These are phyloP conservation scores for Hypercompe scribonia DNA, from an alignment of 2,888 invertebrate species.

Conservation along the genomic window DNA sequence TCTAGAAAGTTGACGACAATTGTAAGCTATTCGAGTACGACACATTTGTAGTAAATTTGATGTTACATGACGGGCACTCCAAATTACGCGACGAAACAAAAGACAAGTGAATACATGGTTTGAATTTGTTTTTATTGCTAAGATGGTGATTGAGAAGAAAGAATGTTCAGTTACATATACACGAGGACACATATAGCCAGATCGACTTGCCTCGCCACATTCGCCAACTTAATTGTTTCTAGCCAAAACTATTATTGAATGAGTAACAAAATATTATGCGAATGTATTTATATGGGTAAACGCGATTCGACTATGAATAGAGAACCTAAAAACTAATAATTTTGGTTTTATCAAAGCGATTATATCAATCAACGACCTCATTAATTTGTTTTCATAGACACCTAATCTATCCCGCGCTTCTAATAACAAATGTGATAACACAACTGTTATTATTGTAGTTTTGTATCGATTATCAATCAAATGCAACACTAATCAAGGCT, in stretches of 20 bases:
- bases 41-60: constrained; percentile 61
- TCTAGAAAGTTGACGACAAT: constrained; percentile 73
- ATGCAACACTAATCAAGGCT: background rate
- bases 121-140: background rate
- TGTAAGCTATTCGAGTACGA: constrained; percentile 51
- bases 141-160: background rate
- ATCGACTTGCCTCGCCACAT: background rate
- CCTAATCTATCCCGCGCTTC: background rate
- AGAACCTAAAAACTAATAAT: background rate
- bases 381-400: background rate
- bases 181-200: background rate
- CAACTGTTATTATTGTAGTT: background rate
- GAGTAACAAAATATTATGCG: background rate
- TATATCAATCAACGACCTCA: background rate
- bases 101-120: background rate
- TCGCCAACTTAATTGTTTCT: background rate
- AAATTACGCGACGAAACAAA: constrained; percentile 8
- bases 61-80: constrained; percentile 8
- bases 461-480: background rate
- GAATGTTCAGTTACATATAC: background rate
- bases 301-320: background rate
- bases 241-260: no score
- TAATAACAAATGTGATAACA: background rate
- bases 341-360: background rate
- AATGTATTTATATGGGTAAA: background rate